Evolutionary conservation across 1,140 invertebrate genomes (phyloP).

Genomic region (Tetraneura akinire): DNA sequence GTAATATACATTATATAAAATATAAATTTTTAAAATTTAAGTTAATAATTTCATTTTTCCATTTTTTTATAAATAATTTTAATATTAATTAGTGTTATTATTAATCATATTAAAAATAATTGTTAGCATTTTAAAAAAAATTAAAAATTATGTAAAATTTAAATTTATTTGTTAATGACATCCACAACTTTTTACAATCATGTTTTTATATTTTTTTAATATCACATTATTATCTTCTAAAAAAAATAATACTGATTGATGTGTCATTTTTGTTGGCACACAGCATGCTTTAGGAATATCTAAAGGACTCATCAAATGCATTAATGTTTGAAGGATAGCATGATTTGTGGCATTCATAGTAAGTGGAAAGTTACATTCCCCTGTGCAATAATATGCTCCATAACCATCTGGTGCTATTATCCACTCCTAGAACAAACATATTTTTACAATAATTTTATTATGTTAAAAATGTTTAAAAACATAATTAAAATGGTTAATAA

Average conservation of each 20-base stretch:
- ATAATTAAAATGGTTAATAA: no score
- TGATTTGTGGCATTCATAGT: slow-evolving; percentile 96
- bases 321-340: slow-evolving; percentile 91
- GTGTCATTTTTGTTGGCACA: slow-evolving; percentile 83
- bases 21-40: no score
- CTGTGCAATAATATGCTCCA: slow-evolving; percentile 90
- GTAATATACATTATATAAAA: no score
- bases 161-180: slow-evolving; percentile 69
- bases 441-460: no score
- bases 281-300: slow-evolving; percentile 87
- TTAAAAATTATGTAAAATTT: no score
- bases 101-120: no score
- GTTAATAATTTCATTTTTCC: no score
- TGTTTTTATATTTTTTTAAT: slow-evolving; percentile 91
- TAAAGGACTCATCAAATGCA: slow-evolving; percentile 79
- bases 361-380: slow-evolving; percentile 90
- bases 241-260: slow-evolving; percentile 88
- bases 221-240: slow-evolving; percentile 87
- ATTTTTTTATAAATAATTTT: no score
- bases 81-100: no score
- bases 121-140: no score
- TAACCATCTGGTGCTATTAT: slow-evolving; percentile 94
- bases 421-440: slow-evolving; percentile 73
- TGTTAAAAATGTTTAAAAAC: no score
- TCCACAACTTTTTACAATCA: slow-evolving; percentile 94